Conservation (phyloP, 1,140 invertebrate genomes). For the Euglossa dilemma region DNA sequence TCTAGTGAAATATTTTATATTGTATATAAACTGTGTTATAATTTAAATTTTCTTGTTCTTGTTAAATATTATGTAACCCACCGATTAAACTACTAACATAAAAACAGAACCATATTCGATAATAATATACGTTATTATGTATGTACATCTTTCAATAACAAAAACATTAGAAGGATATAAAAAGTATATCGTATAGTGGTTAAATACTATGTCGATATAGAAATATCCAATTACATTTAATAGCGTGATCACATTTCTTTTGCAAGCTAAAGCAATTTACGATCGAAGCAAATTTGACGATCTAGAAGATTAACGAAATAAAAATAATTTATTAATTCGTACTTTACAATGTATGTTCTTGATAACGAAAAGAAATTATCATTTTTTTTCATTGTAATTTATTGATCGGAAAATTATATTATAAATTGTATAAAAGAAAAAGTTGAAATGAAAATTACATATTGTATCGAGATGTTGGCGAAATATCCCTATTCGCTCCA, state of each 20-base stretch:
- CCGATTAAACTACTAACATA: too few relatives aligned
- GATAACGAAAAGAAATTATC: not conserved
- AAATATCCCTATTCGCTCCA: not conserved
- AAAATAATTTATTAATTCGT: not conserved
- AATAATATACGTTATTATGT: too few relatives aligned
- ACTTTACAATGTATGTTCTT: not conserved
- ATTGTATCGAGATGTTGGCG: not conserved
- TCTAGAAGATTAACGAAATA: not conserved
- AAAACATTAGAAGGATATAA: not conserved
- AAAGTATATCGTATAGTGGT: not conserved
- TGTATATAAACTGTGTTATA: too few relatives aligned
- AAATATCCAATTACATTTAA: slow-evolving; percentile 12
- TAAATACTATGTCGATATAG: not conserved
- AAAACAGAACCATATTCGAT: too few relatives aligned
- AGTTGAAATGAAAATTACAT: not conserved
- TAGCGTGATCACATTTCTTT: not conserved
- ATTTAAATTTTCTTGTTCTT: too few relatives aligned
- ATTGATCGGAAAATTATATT: too few relatives aligned
- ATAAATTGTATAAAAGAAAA: too few relatives aligned
- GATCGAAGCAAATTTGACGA: not conserved
- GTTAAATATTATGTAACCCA: too few relatives aligned
- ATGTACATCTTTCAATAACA: too few relatives aligned
- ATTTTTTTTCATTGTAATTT: not conserved
- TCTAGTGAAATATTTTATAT: too few relatives aligned
- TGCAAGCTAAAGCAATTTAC: not conserved